phyloP scores from a whole-genome alignment of 2,888 invertebrate species.

The Pyralis farinalis region DNA sequence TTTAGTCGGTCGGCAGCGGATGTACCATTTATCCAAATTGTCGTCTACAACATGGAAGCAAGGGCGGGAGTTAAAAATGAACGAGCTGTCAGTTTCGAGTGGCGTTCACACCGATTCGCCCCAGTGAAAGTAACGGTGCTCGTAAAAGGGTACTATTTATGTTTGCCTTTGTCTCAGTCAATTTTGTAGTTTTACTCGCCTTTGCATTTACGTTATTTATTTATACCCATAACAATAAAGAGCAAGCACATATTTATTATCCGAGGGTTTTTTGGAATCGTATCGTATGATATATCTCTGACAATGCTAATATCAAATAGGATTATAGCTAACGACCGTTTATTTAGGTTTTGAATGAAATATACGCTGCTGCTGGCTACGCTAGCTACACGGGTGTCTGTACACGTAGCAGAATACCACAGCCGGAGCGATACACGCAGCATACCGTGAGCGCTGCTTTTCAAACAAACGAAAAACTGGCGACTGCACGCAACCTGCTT shows the following conservation, averaged over 20 bases:
- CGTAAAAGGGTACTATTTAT: conserved; percentile 39
- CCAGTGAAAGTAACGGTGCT: conserved; percentile 31
- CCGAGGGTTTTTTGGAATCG: no score
- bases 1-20: conserved; percentile 61
- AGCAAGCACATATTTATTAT: background rate
- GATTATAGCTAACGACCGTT: no score
- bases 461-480: no score
- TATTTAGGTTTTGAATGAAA: no score
- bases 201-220: conserved; percentile 18
- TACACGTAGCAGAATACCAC: no score
- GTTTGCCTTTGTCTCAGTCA: conserved; percentile 37
- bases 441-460: no score
- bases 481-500: no score
- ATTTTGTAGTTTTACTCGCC: conserved; percentile 27
- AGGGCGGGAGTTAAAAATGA: conserved; percentile 64
- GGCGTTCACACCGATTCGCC: conserved; percentile 43
- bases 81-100: conserved; percentile 53
- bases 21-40: conserved; percentile 76
- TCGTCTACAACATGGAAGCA: conserved; percentile 48
- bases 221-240: conserved; percentile 6
- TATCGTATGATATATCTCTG: no score
- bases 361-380: no score
- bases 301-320: no score
- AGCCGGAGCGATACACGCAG: no score
- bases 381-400: no score